Conservation (phyloP, 2,113 vertebrate genomes). For the Zapornia atra region DNA sequence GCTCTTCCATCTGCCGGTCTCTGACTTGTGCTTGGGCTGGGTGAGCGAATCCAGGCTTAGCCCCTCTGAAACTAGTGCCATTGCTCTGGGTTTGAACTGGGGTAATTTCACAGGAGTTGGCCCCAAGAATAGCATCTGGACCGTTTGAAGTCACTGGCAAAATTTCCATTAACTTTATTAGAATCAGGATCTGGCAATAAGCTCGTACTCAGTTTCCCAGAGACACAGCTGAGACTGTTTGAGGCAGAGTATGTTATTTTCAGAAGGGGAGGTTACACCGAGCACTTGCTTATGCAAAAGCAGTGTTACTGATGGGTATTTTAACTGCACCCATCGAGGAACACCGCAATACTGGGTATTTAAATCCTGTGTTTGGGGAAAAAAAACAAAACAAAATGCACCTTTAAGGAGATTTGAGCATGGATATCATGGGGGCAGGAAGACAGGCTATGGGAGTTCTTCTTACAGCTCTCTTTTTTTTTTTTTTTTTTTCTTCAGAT, state of each 20-base stretch:
- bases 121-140: constrained; percentile 24
- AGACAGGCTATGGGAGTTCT: neutral
- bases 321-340: neutral
- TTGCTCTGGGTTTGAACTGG: constrained; percentile 23
- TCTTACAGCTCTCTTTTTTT: neutral
- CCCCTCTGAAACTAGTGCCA: neutral
- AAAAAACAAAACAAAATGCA: neutral
- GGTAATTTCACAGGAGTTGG: constrained; percentile 49
- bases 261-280: neutral
- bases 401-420: neutral
- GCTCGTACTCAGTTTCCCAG: constrained; percentile 26
- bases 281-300: neutral
- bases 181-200: constrained; percentile 62
- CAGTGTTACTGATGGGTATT: neutral
- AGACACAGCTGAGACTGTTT: constrained; percentile 61
- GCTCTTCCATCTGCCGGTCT: neutral
- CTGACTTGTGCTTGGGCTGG: neutral
- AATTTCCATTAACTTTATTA: constrained; percentile 62
- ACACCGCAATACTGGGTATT: neutral
- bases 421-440: neutral
- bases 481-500: neutral
- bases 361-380: neutral
- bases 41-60: neutral
- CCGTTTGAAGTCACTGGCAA: constrained; percentile 62
- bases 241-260: constrained; percentile 23